phyloP scores from a whole-genome alignment of 2,113 vertebrate species.

The Stigmatopora nigra region DNA sequence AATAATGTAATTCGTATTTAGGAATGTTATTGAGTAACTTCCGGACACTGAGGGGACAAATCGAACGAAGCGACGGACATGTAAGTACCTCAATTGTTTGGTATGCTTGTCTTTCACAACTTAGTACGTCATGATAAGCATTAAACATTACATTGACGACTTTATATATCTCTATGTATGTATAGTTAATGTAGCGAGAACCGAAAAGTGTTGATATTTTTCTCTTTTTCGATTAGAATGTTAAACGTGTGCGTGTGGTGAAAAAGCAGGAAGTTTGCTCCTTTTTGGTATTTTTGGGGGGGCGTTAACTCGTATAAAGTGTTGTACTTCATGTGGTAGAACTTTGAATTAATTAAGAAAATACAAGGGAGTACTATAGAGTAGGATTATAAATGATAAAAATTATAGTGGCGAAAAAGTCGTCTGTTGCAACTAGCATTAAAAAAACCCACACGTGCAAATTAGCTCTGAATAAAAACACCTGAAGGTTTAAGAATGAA shows the following conservation, averaged over 20 bases:
- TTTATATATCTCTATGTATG: neutral
- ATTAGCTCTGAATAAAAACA: no score
- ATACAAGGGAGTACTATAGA: neutral
- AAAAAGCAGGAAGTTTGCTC: neutral
- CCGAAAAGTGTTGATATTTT: neutral
- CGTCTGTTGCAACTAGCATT: neutral
- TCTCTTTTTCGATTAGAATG: neutral
- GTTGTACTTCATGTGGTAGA: neutral
- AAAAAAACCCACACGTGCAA: neutral
- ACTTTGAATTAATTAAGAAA: neutral
- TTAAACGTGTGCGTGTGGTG: neutral
- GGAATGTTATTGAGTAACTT: neutral
- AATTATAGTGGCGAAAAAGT: neutral
- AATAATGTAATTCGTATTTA: no score
- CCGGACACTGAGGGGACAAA: neutral
- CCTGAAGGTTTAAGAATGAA: no score
- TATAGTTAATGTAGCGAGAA: neutral
- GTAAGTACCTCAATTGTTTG: slow-evolving; percentile 15
- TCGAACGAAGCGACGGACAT: slow-evolving; percentile 1
- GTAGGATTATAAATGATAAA: neutral
- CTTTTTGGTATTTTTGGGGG: neutral
- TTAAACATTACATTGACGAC: neutral
- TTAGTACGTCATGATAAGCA: neutral
- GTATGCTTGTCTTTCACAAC: slow-evolving; percentile 16
- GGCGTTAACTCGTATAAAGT: neutral